Percentiles rank a stretch among this genome's conserved stretches.
phyloP scores from a whole-genome alignment of 2,797 vertebrate species.

The Schizothorax lantsangensis region DNA sequence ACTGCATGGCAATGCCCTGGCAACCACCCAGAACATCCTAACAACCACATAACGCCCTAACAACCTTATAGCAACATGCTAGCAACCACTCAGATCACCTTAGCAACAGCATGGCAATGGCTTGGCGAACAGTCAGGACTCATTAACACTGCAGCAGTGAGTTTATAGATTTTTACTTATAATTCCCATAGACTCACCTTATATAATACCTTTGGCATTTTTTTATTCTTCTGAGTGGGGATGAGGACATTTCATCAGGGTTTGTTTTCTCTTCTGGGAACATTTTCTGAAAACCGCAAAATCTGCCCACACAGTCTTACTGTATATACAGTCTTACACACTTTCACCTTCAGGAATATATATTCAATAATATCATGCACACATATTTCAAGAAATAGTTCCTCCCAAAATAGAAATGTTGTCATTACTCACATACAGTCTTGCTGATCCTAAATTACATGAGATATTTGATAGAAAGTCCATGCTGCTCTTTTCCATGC shows the following conservation, averaged over 20 bases:
- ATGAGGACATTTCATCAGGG: neutral
- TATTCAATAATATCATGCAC: neutral
- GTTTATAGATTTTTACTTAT: neutral
- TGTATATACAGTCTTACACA: neutral
- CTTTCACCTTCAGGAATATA: slow-evolving; percentile 2
- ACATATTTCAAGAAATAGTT: neutral
- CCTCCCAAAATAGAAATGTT: neutral
- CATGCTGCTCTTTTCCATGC: neutral
- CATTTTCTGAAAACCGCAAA: slow-evolving; percentile 2
- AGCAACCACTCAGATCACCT: neutral
- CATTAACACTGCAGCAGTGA: neutral
- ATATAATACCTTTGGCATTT: neutral
- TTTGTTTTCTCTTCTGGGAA: slow-evolving; percentile 3
- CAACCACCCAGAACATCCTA: neutral
- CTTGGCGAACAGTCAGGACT: neutral
- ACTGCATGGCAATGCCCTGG: neutral
- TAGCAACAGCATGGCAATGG: neutral
- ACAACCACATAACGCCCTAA: neutral
- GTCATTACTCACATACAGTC: neutral
- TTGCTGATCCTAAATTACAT: neutral
- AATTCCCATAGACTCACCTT: neutral
- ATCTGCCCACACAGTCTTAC: slow-evolving; percentile 9
- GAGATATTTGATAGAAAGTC: neutral
- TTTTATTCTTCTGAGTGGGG: neutral
- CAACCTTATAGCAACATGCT: neutral